phyloP scores from a whole-genome alignment of 2,797 vertebrate genomes.

The Clangula hyemalis region DNA sequence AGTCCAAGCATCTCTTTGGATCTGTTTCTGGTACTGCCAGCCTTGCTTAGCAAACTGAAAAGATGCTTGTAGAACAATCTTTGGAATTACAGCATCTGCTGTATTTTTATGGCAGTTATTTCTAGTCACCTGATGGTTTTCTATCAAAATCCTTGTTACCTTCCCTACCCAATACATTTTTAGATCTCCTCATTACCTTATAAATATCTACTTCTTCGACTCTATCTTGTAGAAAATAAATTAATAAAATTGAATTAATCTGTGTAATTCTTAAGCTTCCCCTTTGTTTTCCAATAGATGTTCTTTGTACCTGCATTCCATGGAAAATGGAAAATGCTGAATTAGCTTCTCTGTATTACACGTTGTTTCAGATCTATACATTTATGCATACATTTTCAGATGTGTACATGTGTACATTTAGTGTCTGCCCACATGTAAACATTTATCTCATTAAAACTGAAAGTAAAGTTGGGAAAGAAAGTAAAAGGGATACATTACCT shows the following conservation, averaged over 20 bases:
- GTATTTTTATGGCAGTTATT: neutral
- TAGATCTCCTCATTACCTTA: neutral
- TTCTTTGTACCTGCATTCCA: neutral
- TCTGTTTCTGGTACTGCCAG: neutral
- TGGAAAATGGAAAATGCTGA: neutral
- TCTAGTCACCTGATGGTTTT: neutral
- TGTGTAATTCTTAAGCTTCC: neutral
- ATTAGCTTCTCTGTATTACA: neutral
- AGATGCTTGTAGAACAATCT: neutral
- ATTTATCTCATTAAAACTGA: neutral
- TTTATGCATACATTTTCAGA: neutral
- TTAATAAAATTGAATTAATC: neutral
- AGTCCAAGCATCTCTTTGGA: neutral
- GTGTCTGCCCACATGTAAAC: neutral
- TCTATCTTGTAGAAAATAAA: neutral
- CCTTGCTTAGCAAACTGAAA: neutral
- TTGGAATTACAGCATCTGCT: neutral
- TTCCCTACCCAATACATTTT: neutral
- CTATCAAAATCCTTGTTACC: neutral
- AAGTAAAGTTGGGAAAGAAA: neutral
- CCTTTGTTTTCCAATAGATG: neutral
- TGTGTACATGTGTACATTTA: neutral
- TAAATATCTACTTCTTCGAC: neutral
- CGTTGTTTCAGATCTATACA: neutral
- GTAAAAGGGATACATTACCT: neutral